Evolutionary conservation across 2,113 vertebrate genomes (phyloP).

Genomic region (Ivindomyrus marchei): DNA sequence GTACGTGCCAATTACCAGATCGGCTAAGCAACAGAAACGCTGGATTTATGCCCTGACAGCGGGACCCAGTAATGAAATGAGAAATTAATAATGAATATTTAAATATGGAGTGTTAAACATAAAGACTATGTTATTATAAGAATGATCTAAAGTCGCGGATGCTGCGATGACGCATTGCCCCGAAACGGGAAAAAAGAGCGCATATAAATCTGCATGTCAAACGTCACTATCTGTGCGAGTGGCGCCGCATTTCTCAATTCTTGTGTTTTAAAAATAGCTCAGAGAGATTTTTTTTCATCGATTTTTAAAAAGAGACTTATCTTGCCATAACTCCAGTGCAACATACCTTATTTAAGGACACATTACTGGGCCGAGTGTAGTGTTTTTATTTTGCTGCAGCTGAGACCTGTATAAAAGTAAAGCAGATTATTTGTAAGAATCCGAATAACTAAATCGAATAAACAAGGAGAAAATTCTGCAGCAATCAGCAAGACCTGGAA

Average conservation of each 20-base stretch:
- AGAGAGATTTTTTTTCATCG: not conserved
- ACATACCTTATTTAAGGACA: not conserved
- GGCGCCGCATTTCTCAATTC: not conserved
- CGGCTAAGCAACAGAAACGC: not conserved
- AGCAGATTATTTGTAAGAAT: not conserved
- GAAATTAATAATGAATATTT: not conserved
- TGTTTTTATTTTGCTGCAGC: not conserved
- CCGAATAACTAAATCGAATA: not conserved
- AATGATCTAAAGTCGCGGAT: not conserved
- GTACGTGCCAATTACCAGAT: not conserved
- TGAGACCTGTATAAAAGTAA: not conserved
- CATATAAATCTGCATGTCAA: not conserved
- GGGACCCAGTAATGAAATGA: not conserved
- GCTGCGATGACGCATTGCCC: slow-evolving; percentile 27
- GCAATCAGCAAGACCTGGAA: not conserved
- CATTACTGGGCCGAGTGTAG: not conserved
- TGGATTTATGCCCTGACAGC: not conserved
- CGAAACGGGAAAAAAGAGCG: not conserved
- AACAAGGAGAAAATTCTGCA: not conserved
- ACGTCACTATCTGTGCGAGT: not conserved
- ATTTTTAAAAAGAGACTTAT: not conserved
- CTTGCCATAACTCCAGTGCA: not conserved
- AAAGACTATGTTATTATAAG: not conserved
- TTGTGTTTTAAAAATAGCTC: not conserved
- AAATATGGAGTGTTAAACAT: not conserved